These are phyloP conservation scores for Popillia japonica DNA, from an alignment of 1,140 invertebrate genomes.

Conservation along the genomic window DNA sequence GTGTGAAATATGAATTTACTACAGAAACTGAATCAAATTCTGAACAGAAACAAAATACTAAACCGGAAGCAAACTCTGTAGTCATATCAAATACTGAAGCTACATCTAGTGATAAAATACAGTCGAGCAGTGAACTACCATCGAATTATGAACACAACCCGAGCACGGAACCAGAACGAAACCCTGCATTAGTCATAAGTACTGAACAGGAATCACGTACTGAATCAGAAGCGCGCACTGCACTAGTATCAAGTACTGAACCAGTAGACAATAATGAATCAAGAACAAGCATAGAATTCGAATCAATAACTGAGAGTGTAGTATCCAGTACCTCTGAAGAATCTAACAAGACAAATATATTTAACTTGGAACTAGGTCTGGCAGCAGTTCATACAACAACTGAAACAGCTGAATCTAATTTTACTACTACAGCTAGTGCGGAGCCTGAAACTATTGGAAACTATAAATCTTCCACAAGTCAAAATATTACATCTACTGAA, in stretches of 20 bases:
- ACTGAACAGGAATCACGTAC: conserved; percentile 29
- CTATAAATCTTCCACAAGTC: too few relatives aligned
- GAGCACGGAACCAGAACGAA: conserved; percentile 46
- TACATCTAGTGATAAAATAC: conserved; percentile 58
- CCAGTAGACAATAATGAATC: too few relatives aligned
- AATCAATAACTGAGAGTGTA: too few relatives aligned
- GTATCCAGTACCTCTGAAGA: too few relatives aligned
- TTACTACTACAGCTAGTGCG: too few relatives aligned
- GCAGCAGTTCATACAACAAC: too few relatives aligned
- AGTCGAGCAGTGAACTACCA: conserved; percentile 51
- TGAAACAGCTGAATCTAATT: too few relatives aligned
- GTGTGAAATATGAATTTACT: conserved; percentile 46
- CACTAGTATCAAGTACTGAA: conserved; percentile 46
- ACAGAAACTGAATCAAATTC: conserved; percentile 52
- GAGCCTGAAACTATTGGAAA: too few relatives aligned
- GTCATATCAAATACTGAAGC: conserved; percentile 49
- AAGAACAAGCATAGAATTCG: too few relatives aligned
- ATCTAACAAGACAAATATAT: too few relatives aligned
- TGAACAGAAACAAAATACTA: conserved; percentile 54
- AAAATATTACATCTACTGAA: too few relatives aligned
- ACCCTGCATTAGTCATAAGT: conserved; percentile 54
- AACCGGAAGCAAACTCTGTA: conserved; percentile 53
- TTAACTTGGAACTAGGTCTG: too few relatives aligned
- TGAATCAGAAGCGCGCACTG: conserved; percentile 38
- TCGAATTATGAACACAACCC: conserved; percentile 44